A percentile compares a stretch with the other conserved stretches of the same genome.
These are phyloP conservation scores for Oreotrochilus melanogaster DNA, from an alignment of 2,113 vertebrate genomes.

Conservation along the genomic window DNA sequence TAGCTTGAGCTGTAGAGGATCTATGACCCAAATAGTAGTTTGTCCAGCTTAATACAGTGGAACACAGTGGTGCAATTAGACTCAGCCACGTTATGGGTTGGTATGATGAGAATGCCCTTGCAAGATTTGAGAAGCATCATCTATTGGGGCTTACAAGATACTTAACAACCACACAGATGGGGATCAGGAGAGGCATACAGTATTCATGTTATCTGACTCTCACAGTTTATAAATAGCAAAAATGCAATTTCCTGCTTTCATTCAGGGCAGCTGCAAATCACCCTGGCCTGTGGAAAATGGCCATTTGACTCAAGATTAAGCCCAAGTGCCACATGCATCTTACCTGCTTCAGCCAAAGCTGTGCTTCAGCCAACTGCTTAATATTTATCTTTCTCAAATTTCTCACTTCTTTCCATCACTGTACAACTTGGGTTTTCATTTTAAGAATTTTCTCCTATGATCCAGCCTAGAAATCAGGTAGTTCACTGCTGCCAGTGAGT, in stretches of 20 bases:
- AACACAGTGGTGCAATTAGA: not conserved
- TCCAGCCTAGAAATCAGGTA: not conserved
- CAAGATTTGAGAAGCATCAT: not conserved
- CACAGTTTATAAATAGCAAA: constrained; percentile 28
- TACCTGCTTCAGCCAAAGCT: not conserved
- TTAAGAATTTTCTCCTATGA: not conserved
- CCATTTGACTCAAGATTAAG: not conserved
- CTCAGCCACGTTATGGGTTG: not conserved
- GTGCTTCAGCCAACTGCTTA: not conserved
- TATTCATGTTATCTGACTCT: not conserved
- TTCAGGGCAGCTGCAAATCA: not conserved
- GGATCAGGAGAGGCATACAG: not conserved
- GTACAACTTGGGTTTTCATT: not conserved
- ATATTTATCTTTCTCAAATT: not conserved
- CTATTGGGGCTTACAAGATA: fast-evolving
- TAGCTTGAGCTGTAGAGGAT: not conserved
- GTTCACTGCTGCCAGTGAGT: not conserved
- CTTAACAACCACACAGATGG: not conserved
- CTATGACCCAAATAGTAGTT: not conserved
- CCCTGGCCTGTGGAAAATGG: not conserved
- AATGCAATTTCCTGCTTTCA: constrained; percentile 27
- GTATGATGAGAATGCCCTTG: not conserved
- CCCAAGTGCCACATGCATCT: not conserved
- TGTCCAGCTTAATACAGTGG: not conserved
- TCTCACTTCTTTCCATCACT: not conserved